Evolutionary conservation across 2,797 vertebrate species (phyloP).

Genomic region (Cyclura pinguis): DNA sequence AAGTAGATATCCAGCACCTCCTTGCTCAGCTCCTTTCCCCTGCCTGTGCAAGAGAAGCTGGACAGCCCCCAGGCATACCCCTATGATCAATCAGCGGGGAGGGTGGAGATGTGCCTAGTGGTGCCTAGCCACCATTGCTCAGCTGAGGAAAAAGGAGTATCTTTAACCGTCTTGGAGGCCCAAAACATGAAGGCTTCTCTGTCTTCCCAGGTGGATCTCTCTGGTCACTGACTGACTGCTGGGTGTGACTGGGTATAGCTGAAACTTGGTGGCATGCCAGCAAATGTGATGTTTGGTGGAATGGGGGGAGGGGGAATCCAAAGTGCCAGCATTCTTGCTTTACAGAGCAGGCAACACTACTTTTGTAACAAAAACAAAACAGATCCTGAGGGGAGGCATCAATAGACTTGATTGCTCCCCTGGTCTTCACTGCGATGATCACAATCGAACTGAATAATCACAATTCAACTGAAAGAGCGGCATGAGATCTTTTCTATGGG

Average conservation of each 20-base stretch:
- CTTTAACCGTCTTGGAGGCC: too few relatives aligned
- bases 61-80: too few relatives aligned
- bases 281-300: too few relatives aligned
- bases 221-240: background rate
- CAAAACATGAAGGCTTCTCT: background rate
- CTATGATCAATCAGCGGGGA: background rate
- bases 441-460: too few relatives aligned
- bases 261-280: too few relatives aligned
- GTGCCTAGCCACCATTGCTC: too few relatives aligned
- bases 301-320: background rate
- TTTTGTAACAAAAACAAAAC: background rate
- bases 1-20: too few relatives aligned
- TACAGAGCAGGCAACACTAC: background rate
- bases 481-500: background rate
- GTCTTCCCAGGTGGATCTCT: background rate
- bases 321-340: background rate
- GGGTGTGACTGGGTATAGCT: too few relatives aligned
- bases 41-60: too few relatives aligned
- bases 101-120: background rate
- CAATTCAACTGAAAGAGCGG: background rate
- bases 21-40: too few relatives aligned
- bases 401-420: too few relatives aligned
- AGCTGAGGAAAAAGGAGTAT: too few relatives aligned
- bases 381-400: background rate
- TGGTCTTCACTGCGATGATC: background rate